Evolutionary conservation across 1,140 invertebrate genomes (phyloP).

Genomic region (Branchinecta lindahli): DNA sequence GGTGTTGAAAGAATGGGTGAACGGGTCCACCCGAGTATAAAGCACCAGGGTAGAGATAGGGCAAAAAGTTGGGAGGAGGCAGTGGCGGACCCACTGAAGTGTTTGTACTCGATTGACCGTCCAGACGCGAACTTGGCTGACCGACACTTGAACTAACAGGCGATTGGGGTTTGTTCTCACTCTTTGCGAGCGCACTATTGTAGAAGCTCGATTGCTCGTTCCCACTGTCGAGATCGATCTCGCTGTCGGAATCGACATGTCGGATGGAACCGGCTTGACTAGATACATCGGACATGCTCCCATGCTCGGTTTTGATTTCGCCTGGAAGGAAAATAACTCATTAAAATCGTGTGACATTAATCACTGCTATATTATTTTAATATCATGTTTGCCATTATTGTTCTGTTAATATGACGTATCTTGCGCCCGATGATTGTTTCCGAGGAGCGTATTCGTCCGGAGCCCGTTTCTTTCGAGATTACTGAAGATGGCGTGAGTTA

Average conservation of each 20-base stretch:
- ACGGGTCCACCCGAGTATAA: slow-evolving; percentile 44
- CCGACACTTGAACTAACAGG: slow-evolving; percentile 6
- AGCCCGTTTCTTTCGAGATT: too few species aligned
- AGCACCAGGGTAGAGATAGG: slow-evolving; percentile 69
- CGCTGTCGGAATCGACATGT: background rate
- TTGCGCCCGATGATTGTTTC: too few species aligned
- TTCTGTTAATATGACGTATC: too few species aligned
- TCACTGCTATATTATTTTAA: too few species aligned
- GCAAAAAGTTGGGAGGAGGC: slow-evolving; percentile 57
- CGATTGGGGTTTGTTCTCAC: background rate
- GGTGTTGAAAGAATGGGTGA: slow-evolving; percentile 27
- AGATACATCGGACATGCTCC: background rate
- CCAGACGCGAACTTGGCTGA: background rate
- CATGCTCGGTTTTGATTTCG: background rate
- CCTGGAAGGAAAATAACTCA: background rate
- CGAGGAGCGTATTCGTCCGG: too few species aligned
- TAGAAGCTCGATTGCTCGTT: background rate
- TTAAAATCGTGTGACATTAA: background rate
- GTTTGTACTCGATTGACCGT: background rate
- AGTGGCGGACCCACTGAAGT: slow-evolving; percentile 63
- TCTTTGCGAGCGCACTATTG: background rate
- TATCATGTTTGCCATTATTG: too few species aligned
- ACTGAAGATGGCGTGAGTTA: too few species aligned
- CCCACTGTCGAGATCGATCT: background rate
- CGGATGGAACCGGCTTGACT: background rate